Base-by-base conservation (phyloP, 2,113 vertebrate species). In the Prietella phreatophila region DNA sequence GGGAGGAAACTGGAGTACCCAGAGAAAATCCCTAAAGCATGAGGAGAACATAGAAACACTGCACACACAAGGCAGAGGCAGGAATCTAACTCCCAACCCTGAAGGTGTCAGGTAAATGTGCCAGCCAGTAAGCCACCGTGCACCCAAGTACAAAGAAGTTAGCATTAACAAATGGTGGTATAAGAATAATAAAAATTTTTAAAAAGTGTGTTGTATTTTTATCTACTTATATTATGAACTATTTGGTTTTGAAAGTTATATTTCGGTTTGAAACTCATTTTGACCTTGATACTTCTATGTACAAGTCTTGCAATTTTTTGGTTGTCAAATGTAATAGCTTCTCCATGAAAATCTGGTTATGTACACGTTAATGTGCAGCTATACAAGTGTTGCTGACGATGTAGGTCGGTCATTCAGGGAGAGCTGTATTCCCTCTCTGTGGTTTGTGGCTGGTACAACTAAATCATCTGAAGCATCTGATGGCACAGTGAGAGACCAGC, bases 401-500 rank as follows among this genome's bases (percentile, higher is more conserved):
- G 78, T 83, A 47, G 17, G 19, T 69, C 65, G 60, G 86, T 83
- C 83, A 83, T 76, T 86, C 47, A 67, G 80, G 58, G 33, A 56
- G 80, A 86, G 85, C 75, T 60, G 50, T 75, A 65, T 89, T 85
- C 81, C 89, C 85, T 55, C 78, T 88, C 69, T 90, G 89, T 85
- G 89, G 89, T 80, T 88, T 90, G 86, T 65, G 83, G 69, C 83
- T 83, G 67, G 83, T 67, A 78, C 81, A 83, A 63, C 79, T 90
- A 88, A 88, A 90, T 88, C 83, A 90, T 81, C 78, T 80, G 61
- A 88, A 85, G 61, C 83, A 87, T 89, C 83, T 87, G 82, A 86
- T 85, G 84, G 47, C 47, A 88, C 56, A 78, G 80, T 83, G 63
- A 85, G 19, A 84, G 67, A 84, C 87, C 58, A 88, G 83, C 56